Percentiles rank a stretch among this genome's conserved stretches.
These are phyloP conservation scores for Adelognathus sp. DNA, from an alignment of 2,888 invertebrate species.

Conservation along the genomic window DNA sequence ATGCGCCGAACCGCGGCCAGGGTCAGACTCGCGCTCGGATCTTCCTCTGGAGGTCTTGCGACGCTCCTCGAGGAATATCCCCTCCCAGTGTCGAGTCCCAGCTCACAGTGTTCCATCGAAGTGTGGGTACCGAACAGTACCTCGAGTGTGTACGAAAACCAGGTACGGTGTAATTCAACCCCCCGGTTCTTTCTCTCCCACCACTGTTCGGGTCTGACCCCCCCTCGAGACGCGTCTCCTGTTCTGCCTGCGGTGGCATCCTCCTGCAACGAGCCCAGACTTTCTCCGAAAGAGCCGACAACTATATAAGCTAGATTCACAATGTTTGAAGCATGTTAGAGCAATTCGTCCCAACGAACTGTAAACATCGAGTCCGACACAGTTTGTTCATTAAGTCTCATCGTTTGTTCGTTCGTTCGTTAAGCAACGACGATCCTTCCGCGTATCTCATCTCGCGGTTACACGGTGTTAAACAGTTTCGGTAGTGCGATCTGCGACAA, in stretches of 20 bases:
- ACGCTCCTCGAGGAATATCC: constrained; percentile 4
- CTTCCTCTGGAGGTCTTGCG: constrained; percentile 24
- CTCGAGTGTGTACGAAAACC: neutral
- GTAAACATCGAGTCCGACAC: constrained; percentile 27
- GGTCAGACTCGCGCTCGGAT: constrained; percentile 59
- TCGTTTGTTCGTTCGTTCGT: neutral
- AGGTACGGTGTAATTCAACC: constrained; percentile 32
- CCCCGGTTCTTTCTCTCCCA: constrained; percentile 55
- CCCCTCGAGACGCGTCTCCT: constrained; percentile 62
- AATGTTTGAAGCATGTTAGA: constrained; percentile 79
- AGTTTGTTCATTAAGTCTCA: neutral
- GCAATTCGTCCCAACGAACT: constrained; percentile 71
- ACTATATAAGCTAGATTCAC: constrained; percentile 80
- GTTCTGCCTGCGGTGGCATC: constrained; percentile 52
- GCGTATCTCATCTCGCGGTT: constrained; percentile 38
- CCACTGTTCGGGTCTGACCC: constrained; percentile 28
- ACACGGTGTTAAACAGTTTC: constrained; percentile 52
- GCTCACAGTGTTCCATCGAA: neutral
- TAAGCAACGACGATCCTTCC: constrained; percentile 8
- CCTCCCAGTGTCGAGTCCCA: neutral
- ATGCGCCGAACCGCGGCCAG: constrained; percentile 42
- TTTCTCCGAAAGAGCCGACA: constrained; percentile 80
- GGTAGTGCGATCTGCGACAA: constrained; percentile 41
- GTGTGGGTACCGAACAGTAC: constrained; percentile 23
- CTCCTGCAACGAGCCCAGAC: constrained; percentile 72